These are phyloP conservation scores for Calephelis virginiensis DNA, from an alignment of 1,140 invertebrate genomes.

Conservation along the genomic window DNA sequence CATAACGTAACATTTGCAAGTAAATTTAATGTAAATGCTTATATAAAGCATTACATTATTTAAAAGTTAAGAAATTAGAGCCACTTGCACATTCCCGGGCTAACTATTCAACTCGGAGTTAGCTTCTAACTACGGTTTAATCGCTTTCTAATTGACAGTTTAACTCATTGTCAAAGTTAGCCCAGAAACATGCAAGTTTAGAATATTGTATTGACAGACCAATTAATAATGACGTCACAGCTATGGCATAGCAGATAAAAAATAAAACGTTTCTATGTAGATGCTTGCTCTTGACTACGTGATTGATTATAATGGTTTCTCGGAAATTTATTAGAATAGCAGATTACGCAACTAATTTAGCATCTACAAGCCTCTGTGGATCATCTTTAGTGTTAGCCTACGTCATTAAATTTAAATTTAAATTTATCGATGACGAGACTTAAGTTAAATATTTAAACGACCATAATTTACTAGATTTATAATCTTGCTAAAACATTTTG, in stretches of 20 bases:
- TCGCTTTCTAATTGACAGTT: too few relatives aligned
- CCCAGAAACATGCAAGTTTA: too few relatives aligned
- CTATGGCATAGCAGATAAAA: constrained; percentile 45
- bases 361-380: constrained; percentile 44
- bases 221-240: constrained; percentile 59
- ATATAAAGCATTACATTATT: constrained; percentile 14
- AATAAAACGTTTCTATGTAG: constrained; percentile 51
- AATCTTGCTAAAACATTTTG: not conserved
- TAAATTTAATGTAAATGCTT: constrained; percentile 8
- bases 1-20: constrained; percentile 18
- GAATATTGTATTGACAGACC: constrained; percentile 33
- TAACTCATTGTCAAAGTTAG: too few relatives aligned
- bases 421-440: constrained; percentile 20
- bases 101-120: too few relatives aligned
- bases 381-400: constrained; percentile 35
- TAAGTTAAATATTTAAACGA: constrained; percentile 18
- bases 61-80: constrained; percentile 20
- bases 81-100: too few relatives aligned
- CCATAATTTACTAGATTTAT: constrained; percentile 1
- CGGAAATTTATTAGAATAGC: constrained; percentile 45
- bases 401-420: constrained; percentile 21
- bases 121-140: too few relatives aligned
- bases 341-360: constrained; percentile 52
- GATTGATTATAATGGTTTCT: constrained; percentile 59
- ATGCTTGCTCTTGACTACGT: constrained; percentile 46